Evolutionary conservation across 2,797 vertebrate genomes (phyloP).

Genomic region (Sebastes kiyomatsui): DNA sequence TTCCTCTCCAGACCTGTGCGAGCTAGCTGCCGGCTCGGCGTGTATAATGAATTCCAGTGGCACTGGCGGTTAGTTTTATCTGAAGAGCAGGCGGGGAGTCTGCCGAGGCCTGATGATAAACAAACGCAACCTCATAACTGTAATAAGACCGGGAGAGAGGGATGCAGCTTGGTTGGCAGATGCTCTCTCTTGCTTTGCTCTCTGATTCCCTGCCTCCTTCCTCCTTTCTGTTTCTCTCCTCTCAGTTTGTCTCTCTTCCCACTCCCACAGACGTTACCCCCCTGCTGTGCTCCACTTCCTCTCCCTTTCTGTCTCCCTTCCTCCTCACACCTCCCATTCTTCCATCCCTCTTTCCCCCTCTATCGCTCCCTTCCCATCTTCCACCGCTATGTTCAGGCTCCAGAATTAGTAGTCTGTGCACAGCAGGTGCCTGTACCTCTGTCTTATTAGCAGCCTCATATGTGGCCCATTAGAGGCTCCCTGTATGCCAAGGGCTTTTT

Average conservation of each 20-base stretch:
- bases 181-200: constrained; percentile 23
- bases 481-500: constrained; percentile 71
- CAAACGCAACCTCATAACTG: constrained; percentile 62
- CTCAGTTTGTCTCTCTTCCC: neutral
- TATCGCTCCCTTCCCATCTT: constrained; percentile 18
- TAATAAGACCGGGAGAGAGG: constrained; percentile 54
- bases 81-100: constrained; percentile 61
- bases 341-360: constrained; percentile 1
- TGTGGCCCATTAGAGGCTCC: constrained; percentile 76
- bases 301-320: neutral
- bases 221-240: neutral
- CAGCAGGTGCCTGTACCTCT: constrained; percentile 70
- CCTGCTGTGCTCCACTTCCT: constrained; percentile 12
- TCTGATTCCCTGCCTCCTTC: neutral
- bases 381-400: constrained; percentile 30
- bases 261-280: constrained; percentile 2
- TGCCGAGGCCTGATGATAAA: constrained; percentile 71
- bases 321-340: neutral
- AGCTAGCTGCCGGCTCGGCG: constrained; percentile 30
- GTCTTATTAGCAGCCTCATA: constrained; percentile 77
- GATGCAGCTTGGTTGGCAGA: constrained; percentile 29
- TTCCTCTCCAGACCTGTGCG: constrained; percentile 39
- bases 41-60: constrained; percentile 73
- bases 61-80: constrained; percentile 69
- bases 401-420: constrained; percentile 63